phyloP scores from a whole-genome alignment of 2,113 vertebrate species.

The Gulo gulo region DNA sequence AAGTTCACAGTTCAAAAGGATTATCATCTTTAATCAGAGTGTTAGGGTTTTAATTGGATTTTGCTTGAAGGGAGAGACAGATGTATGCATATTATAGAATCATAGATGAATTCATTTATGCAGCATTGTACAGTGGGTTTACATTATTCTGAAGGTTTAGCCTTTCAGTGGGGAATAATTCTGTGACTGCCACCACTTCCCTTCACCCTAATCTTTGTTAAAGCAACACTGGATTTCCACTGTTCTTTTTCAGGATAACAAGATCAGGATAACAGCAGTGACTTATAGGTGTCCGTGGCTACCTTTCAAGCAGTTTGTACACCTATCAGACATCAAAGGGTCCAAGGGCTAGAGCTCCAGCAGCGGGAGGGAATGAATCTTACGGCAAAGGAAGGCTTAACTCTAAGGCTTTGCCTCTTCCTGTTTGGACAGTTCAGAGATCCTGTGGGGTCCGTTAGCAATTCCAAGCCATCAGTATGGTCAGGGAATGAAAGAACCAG shows the following conservation, averaged over 20 bases:
- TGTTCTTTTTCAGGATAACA: not conserved
- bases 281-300: not conserved
- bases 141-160: not conserved
- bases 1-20: slow-evolving; percentile 43
- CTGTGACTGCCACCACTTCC: not conserved
- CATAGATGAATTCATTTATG: not conserved
- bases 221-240: not conserved
- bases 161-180: not conserved
- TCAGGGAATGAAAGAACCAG: not conserved
- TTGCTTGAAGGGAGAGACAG: not conserved
- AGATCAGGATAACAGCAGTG: not conserved
- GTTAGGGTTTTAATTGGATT: slow-evolving; percentile 22
- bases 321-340: not conserved
- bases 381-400: not conserved
- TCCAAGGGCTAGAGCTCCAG: not conserved
- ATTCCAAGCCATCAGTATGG: not conserved
- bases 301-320: not conserved
- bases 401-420: not conserved
- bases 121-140: not conserved
- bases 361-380: not conserved
- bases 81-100: not conserved
- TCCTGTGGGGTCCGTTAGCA: not conserved
- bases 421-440: not conserved
- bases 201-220: not conserved
- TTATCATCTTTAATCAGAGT: slow-evolving; percentile 53